These are phyloP conservation scores for Griposia aprilina DNA, from an alignment of 2,888 invertebrate species.

Conservation along the genomic window DNA sequence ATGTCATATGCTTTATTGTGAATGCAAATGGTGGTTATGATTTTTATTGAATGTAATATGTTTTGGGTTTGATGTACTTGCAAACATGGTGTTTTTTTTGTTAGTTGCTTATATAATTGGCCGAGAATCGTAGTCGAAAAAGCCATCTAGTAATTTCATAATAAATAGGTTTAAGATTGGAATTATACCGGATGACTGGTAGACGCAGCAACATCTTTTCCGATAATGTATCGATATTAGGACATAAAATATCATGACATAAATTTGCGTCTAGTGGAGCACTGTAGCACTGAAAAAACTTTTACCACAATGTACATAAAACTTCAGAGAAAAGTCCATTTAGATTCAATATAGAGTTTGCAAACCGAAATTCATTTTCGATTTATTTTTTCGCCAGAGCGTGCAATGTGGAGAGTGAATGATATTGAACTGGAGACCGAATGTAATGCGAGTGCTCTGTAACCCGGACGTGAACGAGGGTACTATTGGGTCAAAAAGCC, in stretches of 20 bases:
- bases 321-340: slow-evolving; percentile 40
- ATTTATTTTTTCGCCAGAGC: slow-evolving; percentile 60
- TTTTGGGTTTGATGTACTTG: no score
- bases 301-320: background rate
- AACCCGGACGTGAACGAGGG: slow-evolving; percentile 46
- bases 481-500: slow-evolving; percentile 59
- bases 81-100: no score
- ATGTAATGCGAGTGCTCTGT: slow-evolving; percentile 62
- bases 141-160: background rate
- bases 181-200: background rate
- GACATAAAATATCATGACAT: no score
- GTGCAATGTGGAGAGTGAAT: slow-evolving; percentile 63
- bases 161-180: background rate
- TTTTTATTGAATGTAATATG: slow-evolving; percentile 28
- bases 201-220: background rate
- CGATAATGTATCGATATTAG: background rate
- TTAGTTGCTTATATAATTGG: background rate
- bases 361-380: slow-evolving; percentile 69
- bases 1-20: slow-evolving; percentile 30
- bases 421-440: slow-evolving; percentile 62
- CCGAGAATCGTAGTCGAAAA: background rate
- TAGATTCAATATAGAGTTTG: slow-evolving; percentile 59
- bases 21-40: slow-evolving; percentile 27
- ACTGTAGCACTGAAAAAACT: background rate
- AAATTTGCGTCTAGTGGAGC: no score